Base-by-base conservation (phyloP, 2,113 vertebrate genomes). In the Aptenodytes forsteri region DNA sequence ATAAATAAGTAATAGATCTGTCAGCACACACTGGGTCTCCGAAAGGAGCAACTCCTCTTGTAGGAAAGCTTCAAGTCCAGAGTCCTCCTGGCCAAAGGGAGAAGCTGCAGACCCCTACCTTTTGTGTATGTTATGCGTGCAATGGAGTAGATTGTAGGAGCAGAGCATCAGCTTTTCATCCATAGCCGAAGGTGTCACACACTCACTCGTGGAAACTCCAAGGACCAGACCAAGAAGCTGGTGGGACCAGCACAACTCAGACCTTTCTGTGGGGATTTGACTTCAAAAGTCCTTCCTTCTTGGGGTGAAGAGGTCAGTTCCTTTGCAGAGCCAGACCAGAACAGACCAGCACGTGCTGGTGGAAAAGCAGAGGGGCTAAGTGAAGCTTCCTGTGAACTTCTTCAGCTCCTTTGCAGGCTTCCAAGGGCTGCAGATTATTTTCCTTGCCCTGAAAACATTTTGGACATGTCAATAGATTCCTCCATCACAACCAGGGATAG, bases 141-240 rank as follows among this genome's bases (percentile, higher is more conserved):
- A 1, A 4, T 1, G 3, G 20, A 64, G 55, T 4, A 47, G 15
- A 27, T 4, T n/a, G n/a, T 14, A 70, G 76, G 46, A 73, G 25
- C 17, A 34, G 26, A 69, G 4, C 36, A n/a, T 26, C 54, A 66
- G 42, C 72, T 84, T 66, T 38, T 29, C 54, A 17, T 44, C 16
- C 5, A 1, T 6, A 19, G 67, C 0, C 9, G 0, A 32, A 44
- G 10, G 58, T 23, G 9, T 59, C 47, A 42, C 70, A 58, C 25
- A 10, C 11, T 25, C 5, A 0, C 30, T 26, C 11, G 7, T 36
- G 49, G 27, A 66, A 89, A 14, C 55, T 88, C n/a, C 47, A 29
- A 17, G 26, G 16, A 72, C 21, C 61, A 58, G 26, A n/a, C 14
- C 70, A 40, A 9, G 1, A 62, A 55, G 50, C 32, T 79, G 50